These are phyloP conservation scores for Acipenser ruthenus DNA, from an alignment of 2,797 vertebrate species.

Conservation along the genomic window DNA sequence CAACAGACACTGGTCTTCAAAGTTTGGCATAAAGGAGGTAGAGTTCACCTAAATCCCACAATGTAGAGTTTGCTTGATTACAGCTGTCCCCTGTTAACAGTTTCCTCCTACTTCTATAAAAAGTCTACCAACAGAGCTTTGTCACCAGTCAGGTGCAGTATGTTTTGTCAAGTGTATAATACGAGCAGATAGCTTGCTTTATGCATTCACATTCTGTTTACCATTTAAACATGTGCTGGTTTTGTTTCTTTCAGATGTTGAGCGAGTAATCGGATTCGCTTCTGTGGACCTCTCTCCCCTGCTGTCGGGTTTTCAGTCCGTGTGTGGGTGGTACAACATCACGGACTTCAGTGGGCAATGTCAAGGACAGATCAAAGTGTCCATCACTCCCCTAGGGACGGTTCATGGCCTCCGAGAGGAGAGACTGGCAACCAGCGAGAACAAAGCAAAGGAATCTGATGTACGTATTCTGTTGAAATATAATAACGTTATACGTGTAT, in stretches of 20 bases:
- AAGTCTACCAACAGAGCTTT: too few species aligned
- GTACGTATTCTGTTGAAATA: constrained; percentile 34
- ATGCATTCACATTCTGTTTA: neutral
- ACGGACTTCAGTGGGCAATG: constrained; percentile 85
- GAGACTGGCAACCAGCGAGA: constrained; percentile 49
- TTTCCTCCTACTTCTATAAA: too few species aligned
- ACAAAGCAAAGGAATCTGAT: constrained; percentile 32
- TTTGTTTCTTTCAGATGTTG: constrained; percentile 58
- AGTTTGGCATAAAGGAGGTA: constrained; percentile 97
- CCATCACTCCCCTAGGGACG: constrained; percentile 72
- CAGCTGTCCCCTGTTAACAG: too few species aligned
- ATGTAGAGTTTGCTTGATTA: too few species aligned
- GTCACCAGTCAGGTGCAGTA: too few species aligned
- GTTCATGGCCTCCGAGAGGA: constrained; percentile 61
- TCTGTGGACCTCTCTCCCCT: constrained; percentile 87
- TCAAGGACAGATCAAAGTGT: constrained; percentile 89
- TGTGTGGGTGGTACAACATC: constrained; percentile 97
- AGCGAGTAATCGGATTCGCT: constrained; percentile 89
- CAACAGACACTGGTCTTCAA: constrained; percentile 89
- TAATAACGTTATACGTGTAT: neutral
- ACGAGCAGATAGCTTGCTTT: neutral
- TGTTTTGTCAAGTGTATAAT: too few species aligned
- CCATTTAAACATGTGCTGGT: too few species aligned
- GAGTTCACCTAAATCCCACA: neutral
- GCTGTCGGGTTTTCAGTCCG: constrained; percentile 79